Base-by-base conservation (phyloP, 1,140 invertebrate species). In the Megalopta genalis region DNA sequence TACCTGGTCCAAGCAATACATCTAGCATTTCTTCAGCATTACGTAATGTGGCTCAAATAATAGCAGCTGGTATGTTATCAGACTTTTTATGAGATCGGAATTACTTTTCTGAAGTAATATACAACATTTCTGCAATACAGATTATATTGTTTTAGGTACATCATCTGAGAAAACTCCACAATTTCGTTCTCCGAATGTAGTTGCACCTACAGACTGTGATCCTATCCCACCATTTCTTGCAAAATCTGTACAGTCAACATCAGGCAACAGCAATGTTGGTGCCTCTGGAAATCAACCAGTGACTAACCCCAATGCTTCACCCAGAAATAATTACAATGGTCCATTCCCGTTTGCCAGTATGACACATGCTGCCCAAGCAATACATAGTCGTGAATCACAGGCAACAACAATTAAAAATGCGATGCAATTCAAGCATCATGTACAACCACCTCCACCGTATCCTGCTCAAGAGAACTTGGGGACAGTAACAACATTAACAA, bases 271-370 rank as follows among this genome's bases (percentile, higher is more conserved):
- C 71, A 87, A 85, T 59, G 83, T 89, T 74, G 70, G 82, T 27
- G 69, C 86, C 16, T 63, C 88, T 18, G 85, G 87, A 39, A 88
- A 71, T 49, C 90, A 90, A 68, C 85, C 86, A 49, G 78, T 82
- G 7, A 80, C 83, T 14, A 87, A 90, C 72, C 81, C 91, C 2
- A 88, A 79, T 73, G 80, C 88, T 39, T 87, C 92, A 16, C 74
- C 91, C 87, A 93, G 93, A 93, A 95, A 87, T 77, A 92, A 91
- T 78, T 94, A 94, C 83, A 94, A 94, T 86, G 94, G 94, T 62
- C 95, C 95, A 86, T 98, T 96, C 92, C 97, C 97, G 23, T 98
- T 97, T 90, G 96, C 96, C 83, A 97, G 97, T 91, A 98, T 98
- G 97, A 97, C 96, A 69, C 97, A 98, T 88, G 97, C 97, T 67